Base-by-base conservation (phyloP, 2,113 vertebrate genomes). In the Bucco capensis region DNA sequence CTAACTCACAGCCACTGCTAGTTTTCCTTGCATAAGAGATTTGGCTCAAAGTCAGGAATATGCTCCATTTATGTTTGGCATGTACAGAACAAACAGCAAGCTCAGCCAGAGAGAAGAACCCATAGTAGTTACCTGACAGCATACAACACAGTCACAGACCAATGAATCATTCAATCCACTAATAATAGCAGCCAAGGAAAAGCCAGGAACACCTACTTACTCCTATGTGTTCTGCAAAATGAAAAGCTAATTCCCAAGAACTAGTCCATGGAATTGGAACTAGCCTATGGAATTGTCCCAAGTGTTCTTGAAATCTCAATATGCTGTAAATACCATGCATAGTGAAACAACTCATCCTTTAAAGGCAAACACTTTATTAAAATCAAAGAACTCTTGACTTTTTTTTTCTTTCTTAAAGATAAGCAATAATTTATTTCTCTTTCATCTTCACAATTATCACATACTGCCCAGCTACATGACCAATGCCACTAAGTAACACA, bases 371-470 rank as follows among this genome's bases (percentile, higher is more conserved):
- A 58, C 35, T 93, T 81, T 95, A 74, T 64, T 95, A 90, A 97
- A 97, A 96, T 83, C 94, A 97, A 96, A 96, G 62, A 96, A 93
- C 72, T n/a, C 66, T 93, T 90, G 70, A 79, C 64, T 44, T 78
- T 79, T 87, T 96, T 64, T 90, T 81, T 97, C n/a, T 56, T 82
- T 81, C 94, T 95, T 96, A 97, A 95, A 97, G 96, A 96, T 98
- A 97, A 98, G 97, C 97, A 98, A 99, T 98, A 98, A 99, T 99
- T 99, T 99, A 99, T 98, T 98, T 98, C 75, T 96, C 92, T 96
- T 97, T 97, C 92, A 97, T 98, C 97, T 98, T 98, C 98, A 99
- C 98, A 98, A 98, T 98, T 97, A 98, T 96, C 98, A 99, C 98
- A 98, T 96, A 98, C 98, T 97, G 98, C 86, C 97, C 98, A 98